Evolutionary conservation across 2,113 vertebrate species (phyloP).

Genomic region (Thryonomys swinderianus): DNA sequence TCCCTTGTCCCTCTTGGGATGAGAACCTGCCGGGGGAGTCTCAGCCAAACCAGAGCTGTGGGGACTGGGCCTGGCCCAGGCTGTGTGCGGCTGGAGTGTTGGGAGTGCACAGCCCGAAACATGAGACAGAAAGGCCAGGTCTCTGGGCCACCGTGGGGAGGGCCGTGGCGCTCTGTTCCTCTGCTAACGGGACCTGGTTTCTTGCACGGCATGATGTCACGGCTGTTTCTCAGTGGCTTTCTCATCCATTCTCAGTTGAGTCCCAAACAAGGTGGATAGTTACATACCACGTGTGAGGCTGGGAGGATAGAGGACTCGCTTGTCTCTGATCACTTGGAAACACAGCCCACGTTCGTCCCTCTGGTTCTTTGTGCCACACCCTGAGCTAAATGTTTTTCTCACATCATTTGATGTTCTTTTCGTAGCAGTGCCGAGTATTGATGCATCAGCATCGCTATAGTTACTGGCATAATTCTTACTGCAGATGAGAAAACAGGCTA

Average conservation of each 20-base stretch:
- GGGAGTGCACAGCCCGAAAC: not conserved
- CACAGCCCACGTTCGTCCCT: not conserved
- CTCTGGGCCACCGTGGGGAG: fast-evolving
- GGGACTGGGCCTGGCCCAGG: not conserved
- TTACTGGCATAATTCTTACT: not conserved
- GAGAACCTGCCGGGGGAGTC: not conserved
- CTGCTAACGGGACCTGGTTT: not conserved
- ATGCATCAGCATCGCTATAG: not conserved
- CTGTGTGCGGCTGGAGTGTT: too few relatives aligned
- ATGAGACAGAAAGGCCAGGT: not conserved
- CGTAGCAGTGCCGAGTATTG: not conserved
- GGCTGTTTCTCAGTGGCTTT: not conserved
- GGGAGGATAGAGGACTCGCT: not conserved
- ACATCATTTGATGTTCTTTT: not conserved
- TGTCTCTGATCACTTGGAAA: not conserved
- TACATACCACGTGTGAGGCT: not conserved
- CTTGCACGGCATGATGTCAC: fast-evolving
- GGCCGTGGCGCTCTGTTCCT: not conserved
- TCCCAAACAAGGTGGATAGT: not conserved
- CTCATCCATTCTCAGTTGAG: not conserved
- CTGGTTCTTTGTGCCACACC: not conserved
- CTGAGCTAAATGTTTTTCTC: not conserved
- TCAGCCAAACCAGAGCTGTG: not conserved
- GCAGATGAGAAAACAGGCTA: not conserved
- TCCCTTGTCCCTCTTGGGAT: not conserved